Evolutionary conservation across 2,888 invertebrate genomes (phyloP).

Genomic region (Lamellibrachia satsuma): DNA sequence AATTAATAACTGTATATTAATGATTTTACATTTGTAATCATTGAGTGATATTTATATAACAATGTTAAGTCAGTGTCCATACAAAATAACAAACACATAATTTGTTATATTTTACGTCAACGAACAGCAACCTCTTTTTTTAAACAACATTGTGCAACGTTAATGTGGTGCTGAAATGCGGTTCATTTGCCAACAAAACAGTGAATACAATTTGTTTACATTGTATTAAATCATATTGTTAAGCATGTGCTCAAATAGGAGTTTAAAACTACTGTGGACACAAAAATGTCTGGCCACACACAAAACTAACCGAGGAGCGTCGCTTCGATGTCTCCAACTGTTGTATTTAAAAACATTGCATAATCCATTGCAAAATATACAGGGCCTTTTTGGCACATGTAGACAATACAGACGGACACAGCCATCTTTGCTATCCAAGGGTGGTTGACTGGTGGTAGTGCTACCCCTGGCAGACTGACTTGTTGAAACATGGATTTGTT

Average conservation of each 20-base stretch:
- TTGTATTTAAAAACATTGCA: too few species aligned
- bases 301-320: not conserved
- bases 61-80: not conserved
- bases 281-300: not conserved
- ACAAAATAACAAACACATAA: not conserved
- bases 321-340: not conserved
- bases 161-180: not conserved
- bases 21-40: not conserved
- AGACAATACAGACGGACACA: too few species aligned
- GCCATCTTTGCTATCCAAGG: too few species aligned
- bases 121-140: not conserved
- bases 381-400: too few species aligned
- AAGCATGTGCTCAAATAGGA: not conserved
- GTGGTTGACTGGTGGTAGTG: too few species aligned
- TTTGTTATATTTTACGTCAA: not conserved
- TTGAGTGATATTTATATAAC: not conserved
- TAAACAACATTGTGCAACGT: not conserved
- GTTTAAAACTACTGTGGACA: not conserved
- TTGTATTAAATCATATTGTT: not conserved
- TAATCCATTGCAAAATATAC: too few species aligned
- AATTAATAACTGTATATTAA: not conserved
- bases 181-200: not conserved
- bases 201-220: not conserved
- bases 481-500: too few species aligned
- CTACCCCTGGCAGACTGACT: too few species aligned